Evolutionary conservation across 2,797 vertebrate species (phyloP).

Genomic region (Xenopus petersii): DNA sequence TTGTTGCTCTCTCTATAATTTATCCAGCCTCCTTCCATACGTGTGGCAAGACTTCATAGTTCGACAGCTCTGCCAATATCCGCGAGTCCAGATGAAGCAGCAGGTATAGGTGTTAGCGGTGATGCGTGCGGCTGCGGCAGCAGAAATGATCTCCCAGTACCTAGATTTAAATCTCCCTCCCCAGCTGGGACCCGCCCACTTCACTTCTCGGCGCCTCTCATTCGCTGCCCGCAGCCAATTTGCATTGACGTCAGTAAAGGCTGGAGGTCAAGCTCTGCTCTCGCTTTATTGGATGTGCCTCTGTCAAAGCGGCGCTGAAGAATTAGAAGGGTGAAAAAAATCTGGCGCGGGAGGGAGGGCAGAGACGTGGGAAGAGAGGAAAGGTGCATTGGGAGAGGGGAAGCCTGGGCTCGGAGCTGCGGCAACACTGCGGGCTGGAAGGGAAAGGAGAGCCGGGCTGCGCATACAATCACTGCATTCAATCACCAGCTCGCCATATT

Average conservation of each 20-base stretch:
- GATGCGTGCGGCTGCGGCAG: too few species aligned
- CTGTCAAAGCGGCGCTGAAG: conserved; percentile 79
- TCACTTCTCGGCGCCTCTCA: conserved; percentile 54
- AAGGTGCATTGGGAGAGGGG: not conserved
- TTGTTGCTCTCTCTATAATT: too few species aligned
- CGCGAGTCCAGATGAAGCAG: too few species aligned
- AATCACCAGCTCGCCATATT: not conserved
- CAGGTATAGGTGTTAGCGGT: too few species aligned
- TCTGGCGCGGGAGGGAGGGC: conserved; percentile 53
- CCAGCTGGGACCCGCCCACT: conserved; percentile 59
- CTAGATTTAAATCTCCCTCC: conserved; percentile 71
- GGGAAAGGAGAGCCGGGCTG: not conserved
- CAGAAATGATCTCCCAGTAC: too few species aligned
- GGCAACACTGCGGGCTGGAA: conserved; percentile 13
- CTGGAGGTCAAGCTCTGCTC: conserved; percentile 87
- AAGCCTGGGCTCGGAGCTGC: not conserved
- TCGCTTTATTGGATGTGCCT: conserved; percentile 82
- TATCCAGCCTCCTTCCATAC: too few species aligned
- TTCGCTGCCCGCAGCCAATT: conserved; percentile 72
- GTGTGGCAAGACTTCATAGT: too few species aligned
- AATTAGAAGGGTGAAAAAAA: conserved; percentile 67
- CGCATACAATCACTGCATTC: too few species aligned
- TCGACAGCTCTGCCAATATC: too few species aligned
- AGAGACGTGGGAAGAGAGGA: conserved; percentile 18
- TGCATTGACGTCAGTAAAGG: conserved; percentile 88